A percentile compares a stretch with the other conserved stretches of the same genome.
phyloP scores from a whole-genome alignment of 2,888 invertebrate genomes.

The Pilophorus perplexus region DNA sequence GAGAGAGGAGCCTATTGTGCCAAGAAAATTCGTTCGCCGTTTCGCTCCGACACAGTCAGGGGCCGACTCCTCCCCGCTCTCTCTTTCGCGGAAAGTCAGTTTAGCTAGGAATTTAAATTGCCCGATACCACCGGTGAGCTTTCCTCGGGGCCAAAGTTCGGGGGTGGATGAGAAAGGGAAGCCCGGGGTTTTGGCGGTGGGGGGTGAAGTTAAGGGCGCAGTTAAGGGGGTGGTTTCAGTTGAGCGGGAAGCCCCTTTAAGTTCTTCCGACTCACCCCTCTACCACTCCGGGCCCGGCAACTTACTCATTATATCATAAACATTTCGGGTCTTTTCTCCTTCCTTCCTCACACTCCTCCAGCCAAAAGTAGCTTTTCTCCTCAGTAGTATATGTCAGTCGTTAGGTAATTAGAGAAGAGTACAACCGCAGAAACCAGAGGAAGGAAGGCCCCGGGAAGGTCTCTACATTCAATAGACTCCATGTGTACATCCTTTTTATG shows the following conservation, averaged over 20 bases:
- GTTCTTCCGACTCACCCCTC: slow-evolving; percentile 1
- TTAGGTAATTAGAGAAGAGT: slow-evolving; percentile 10
- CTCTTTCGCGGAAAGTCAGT: slow-evolving; percentile 10
- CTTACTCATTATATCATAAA: slow-evolving; percentile 32
- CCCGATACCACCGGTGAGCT: slow-evolving; percentile 19
- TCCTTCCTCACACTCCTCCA: not conserved
- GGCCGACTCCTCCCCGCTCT: not conserved
- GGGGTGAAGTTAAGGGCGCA: not conserved
- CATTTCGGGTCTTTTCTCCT: slow-evolving; percentile 19
- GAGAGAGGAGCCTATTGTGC: slow-evolving; percentile 23
- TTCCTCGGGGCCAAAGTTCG: slow-evolving; percentile 11
- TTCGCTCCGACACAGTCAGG: too few relatives aligned
- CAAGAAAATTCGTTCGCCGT: slow-evolving; percentile 21
- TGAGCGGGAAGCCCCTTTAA: slow-evolving; percentile 10
- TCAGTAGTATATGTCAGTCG: not conserved
- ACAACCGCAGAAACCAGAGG: slow-evolving; percentile 17
- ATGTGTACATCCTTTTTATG: slow-evolving; percentile 12
- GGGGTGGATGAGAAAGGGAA: not conserved
- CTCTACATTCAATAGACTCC: too few relatives aligned
- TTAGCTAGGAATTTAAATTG: slow-evolving; percentile 35
- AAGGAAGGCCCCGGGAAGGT: slow-evolving; percentile 10
- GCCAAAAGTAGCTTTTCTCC: not conserved
- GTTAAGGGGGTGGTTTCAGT: not conserved
- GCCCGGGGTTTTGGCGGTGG: not conserved
- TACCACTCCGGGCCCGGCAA: slow-evolving; percentile 7